Percentiles rank a stretch among this genome's conserved stretches.
These are phyloP conservation scores for Lysandra bellargus DNA, from an alignment of 2,888 invertebrate genomes.

Conservation along the genomic window DNA sequence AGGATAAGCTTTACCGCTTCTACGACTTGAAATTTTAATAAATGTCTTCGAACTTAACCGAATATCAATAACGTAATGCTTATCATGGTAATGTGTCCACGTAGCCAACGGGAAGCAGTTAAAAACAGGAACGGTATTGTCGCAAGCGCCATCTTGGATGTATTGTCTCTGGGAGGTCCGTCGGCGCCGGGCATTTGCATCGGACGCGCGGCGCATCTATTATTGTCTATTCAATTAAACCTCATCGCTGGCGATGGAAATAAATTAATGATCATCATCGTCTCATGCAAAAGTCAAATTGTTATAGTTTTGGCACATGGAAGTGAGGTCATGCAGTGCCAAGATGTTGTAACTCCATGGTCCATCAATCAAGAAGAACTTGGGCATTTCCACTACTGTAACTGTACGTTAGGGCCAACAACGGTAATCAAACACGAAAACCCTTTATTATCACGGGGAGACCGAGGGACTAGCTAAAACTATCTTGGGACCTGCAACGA, in stretches of 20 bases:
- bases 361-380: background rate
- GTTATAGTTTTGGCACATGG: too few relatives aligned
- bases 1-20: background rate
- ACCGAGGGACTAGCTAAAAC: background rate
- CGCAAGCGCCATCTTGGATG: conserved; percentile 75
- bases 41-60: background rate
- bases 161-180: conserved; percentile 73
- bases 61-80: conserved; percentile 30
- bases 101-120: conserved; percentile 60
- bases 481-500: background rate
- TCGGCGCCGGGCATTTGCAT: conserved; percentile 79
- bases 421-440: background rate
- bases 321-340: background rate
- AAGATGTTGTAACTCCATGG: background rate
- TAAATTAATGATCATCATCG: conserved; percentile 31
- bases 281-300: background rate
- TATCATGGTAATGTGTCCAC: conserved; percentile 61
- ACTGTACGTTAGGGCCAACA: background rate
- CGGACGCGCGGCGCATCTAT: conserved; percentile 70
- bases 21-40: background rate
- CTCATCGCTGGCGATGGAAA: conserved; percentile 10
- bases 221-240: conserved; percentile 51
- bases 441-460: background rate
- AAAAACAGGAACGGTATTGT: conserved; percentile 46
- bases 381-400: background rate